Base-by-base conservation (phyloP, 2,113 vertebrate species). In the Hemicordylus capensis region DNA sequence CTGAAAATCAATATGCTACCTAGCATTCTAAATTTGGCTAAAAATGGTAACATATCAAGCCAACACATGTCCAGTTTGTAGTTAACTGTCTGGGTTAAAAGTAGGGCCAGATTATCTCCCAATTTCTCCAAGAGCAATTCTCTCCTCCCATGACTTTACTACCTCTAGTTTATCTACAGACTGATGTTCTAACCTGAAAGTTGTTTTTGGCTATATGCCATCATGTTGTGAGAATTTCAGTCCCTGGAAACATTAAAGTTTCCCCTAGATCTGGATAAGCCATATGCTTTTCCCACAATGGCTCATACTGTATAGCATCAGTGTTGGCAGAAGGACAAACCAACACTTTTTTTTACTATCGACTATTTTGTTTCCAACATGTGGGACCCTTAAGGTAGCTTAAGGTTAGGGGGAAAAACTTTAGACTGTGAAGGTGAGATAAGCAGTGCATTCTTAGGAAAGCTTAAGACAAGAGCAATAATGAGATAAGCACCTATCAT, bases 151-250 rank as follows among this genome's bases (percentile, higher is more conserved):
- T n/a, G n/a, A n/a, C 76, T 0, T 4, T 78, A 15, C 76, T 86
- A 1, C 74, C 51, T 84, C n/a, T 7, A 3, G 1, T 34, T 0
- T 61, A 69, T 6, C 0, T 46, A n/a, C 46, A 51, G 8, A 70
- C 58, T 6, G 37, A 44, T 82, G 58, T 64, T n/a, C 8, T 66
- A 4, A 26, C 37, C 37, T 85, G 77, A n/a, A 34, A 44, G 74
- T 39, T 26, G 24, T n/a, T 7, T 10, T 26, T 59, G 14, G 31
- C 0, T 83, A 1, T 61, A 9, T 54, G 2, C 48, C 37, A 34
- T 39, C 0, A 0, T 34, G 83, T 0, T 0, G 6, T 20, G 66
- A 6, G 6, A 80, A 85, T 0, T 0, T 31, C 34, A 74, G 28
- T 69, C 46, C 12, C 84, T 86, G 2, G 8, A 81, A 72, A 63